Percentiles rank a stretch among this genome's conserved stretches.
phyloP scores from a whole-genome alignment of 2,113 vertebrate species.

The Bagarius yarrelli region DNA sequence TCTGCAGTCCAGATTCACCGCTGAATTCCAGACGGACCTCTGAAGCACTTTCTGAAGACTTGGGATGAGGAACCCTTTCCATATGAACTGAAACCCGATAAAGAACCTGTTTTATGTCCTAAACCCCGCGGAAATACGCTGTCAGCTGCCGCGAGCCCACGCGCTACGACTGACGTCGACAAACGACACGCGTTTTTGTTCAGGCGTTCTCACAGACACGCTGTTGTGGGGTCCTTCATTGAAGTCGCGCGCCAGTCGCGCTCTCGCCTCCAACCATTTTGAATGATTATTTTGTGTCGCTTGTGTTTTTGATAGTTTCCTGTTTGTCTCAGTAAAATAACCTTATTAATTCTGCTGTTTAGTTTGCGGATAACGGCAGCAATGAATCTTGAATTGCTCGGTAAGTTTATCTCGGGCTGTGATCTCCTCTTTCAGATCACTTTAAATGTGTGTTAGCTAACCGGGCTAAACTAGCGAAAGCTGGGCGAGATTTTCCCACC shows the following conservation, averaged over 20 bases:
- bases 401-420: constrained; percentile 52
- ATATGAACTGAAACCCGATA: too few species aligned
- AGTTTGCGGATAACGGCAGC: not conserved
- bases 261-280: constrained; percentile 35
- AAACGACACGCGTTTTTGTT: constrained; percentile 40
- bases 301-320: not conserved
- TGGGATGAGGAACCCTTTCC: too few species aligned
- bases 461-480: not conserved
- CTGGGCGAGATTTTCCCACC: not conserved
- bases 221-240: constrained; percentile 69
- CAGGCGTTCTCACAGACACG: constrained; percentile 46
- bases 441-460: not conserved
- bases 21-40: too few species aligned
- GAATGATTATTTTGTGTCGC: not conserved
- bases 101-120: too few species aligned
- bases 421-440: not conserved
- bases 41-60: too few species aligned
- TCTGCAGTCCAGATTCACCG: too few species aligned
- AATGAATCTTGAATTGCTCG: constrained; percentile 77
- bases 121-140: too few species aligned
- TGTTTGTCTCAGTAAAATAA: not conserved
- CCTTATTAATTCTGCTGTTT: not conserved
- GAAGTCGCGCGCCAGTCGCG: constrained; percentile 59
- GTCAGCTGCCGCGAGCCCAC: too few species aligned
- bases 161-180: too few species aligned